These are phyloP conservation scores for Nyctibius bracteatus DNA, from an alignment of 2,113 vertebrate genomes.

Conservation along the genomic window DNA sequence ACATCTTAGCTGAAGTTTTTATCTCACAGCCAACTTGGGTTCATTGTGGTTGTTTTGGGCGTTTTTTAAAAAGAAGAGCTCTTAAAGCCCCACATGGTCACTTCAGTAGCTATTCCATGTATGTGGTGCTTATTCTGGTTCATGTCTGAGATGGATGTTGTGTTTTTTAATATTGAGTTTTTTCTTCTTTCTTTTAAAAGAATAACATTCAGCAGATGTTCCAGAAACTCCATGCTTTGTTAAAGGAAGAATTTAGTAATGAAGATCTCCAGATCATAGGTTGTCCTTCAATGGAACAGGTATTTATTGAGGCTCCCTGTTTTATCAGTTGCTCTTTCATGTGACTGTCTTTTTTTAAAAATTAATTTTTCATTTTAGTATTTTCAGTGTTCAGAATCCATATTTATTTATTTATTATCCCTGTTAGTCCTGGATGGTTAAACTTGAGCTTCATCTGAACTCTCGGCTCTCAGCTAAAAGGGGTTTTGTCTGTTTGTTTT, in stretches of 20 bases:
- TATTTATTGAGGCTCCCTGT: conserved; percentile 28
- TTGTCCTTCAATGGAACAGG: conserved; percentile 96
- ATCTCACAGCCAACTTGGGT: background rate
- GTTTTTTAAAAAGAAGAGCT: background rate
- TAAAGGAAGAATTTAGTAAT: conserved; percentile 92
- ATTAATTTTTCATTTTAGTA: background rate
- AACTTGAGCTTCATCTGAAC: background rate
- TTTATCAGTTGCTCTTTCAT: background rate
- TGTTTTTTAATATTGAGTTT: background rate
- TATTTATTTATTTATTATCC: conserved; percentile 2
- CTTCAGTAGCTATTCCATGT: background rate
- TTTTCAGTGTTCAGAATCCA: background rate
- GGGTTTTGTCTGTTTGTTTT: background rate
- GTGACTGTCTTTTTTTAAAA: background rate
- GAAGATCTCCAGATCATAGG: conserved; percentile 94
- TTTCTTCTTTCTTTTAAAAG: conserved; percentile 68
- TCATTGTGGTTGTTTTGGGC: background rate
- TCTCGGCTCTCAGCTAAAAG: background rate
- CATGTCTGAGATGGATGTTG: background rate
- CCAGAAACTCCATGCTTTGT: conserved; percentile 87
- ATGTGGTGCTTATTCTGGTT: background rate
- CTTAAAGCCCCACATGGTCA: background rate
- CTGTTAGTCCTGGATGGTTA: background rate
- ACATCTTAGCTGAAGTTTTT: background rate
- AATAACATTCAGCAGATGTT: conserved; percentile 97